Percentiles rank a stretch among this genome's conserved stretches.
Evolutionary conservation across 2,113 vertebrate genomes (phyloP).

Genomic region (Aix galericulata): DNA sequence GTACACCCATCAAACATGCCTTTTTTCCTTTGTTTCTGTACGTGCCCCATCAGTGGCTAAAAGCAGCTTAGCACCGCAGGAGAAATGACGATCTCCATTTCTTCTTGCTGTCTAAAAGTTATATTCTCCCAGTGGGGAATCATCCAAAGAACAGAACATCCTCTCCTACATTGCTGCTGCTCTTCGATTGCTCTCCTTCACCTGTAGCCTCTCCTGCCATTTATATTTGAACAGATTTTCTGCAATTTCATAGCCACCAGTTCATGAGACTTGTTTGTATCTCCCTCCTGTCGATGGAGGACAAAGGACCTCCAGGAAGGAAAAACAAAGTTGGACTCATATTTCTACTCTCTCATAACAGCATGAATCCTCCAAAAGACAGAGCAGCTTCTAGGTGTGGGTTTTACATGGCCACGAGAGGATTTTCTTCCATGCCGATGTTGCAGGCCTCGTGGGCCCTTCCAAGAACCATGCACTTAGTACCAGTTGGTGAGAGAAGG

Average conservation of each 20-base stretch:
- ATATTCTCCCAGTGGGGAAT: slow-evolving; percentile 8
- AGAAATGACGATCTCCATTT: slow-evolving; percentile 50
- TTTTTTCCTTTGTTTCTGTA: neutral
- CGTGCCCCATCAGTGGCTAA: slow-evolving; percentile 4
- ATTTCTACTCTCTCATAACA: neutral
- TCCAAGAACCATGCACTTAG: neutral
- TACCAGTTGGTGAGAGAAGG: neutral
- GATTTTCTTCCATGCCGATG: neutral
- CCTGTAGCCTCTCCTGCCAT: neutral
- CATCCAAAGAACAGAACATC: neutral
- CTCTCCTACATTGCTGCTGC: neutral
- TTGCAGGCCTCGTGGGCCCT: neutral
- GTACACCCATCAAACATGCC: neutral
- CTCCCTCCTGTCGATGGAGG: neutral
- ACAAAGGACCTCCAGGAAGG: neutral
- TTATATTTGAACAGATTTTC: neutral
- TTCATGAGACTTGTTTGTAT: neutral
- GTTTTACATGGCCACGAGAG: neutral
- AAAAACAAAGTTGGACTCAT: neutral
- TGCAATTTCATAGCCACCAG: neutral
- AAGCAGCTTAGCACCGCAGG: neutral
- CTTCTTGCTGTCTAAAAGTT: slow-evolving; percentile 38
- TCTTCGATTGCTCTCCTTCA: neutral
- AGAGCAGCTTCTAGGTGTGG: neutral
- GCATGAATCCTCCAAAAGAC: neutral